Evolutionary conservation across 2,113 vertebrate species (phyloP).

Genomic region (Ceyx margarethae): DNA sequence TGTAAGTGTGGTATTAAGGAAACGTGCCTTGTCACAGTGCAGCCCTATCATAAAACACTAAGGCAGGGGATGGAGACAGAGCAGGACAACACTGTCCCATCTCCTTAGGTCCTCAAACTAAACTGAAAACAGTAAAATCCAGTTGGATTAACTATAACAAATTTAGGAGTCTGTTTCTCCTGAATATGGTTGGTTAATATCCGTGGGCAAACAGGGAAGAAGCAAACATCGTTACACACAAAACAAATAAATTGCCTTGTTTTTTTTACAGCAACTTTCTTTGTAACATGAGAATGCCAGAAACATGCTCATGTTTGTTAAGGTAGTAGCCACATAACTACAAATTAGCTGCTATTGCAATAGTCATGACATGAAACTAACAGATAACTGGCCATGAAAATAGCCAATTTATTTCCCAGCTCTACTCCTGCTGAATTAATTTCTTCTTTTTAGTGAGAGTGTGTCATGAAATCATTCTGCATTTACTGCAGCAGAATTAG

Average conservation of each 20-base stretch:
- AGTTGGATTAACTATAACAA: background rate
- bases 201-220: background rate
- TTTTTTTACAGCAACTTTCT: background rate
- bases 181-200: background rate
- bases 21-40: background rate
- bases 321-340: background rate
- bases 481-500: background rate
- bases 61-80: background rate
- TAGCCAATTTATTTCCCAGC: background rate
- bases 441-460: background rate
- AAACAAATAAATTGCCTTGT: background rate
- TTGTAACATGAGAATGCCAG: background rate
- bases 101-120: background rate
- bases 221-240: background rate
- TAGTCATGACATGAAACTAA: background rate
- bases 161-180: background rate
- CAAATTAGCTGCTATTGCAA: background rate
- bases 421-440: background rate
- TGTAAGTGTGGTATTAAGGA: background rate
- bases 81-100: background rate
- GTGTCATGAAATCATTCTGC: background rate
- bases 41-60: background rate
- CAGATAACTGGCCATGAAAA: background rate
- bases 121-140: background rate
- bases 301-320: background rate